Base-by-base conservation (phyloP, 2,888 invertebrate genomes). In the Mycalesis mineus region DNA sequence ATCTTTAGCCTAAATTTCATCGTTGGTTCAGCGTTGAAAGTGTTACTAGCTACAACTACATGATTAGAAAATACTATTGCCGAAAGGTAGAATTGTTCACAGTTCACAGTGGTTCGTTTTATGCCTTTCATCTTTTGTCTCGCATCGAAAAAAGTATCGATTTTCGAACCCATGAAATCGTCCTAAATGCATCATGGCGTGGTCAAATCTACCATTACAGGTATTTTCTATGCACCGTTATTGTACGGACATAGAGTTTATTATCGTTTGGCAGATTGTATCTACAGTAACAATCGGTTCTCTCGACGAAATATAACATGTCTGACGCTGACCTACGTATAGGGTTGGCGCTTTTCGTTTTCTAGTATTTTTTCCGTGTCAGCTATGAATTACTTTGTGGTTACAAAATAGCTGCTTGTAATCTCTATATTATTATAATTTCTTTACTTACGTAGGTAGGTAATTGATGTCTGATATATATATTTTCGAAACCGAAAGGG, bases 111-210 rank as follows among this genome's bases (percentile, higher is more conserved):
- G 28, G 13, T 39, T 50, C 29, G 31, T 52, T 52, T 52, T 41
- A 31, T 42, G 31, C 52, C 52, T 52, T 42, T 42, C 22, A 52
- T 49, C 39, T 45, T 50, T 60, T 60, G 50, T 60, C 54, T 54
- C 37, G 48, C 40, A 36, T 45, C 33, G 37, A 54, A 60, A 60
- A 62, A 58, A 52, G 52, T 62, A 60, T 62, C 58, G 60, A 57
- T 62, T 61, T 55, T 52, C 41, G 48, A 33, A 54, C 52, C 62
- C 60, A 57, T 64, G 60, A 64, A 64, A 64, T 64, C 57, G 56
- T 33, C 36, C 53, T 45, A 39, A 62, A 60, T 44, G 45, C 54
- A 58, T 58, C 60, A 57, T 62, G 52, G 52, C 55, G 52, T 37
- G 33, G 50, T 57, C 55, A 56, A 56, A 55, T 60, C 53, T 47